Conservation (phyloP, 2,888 invertebrate species). For the Nomada hirtipes region DNA sequence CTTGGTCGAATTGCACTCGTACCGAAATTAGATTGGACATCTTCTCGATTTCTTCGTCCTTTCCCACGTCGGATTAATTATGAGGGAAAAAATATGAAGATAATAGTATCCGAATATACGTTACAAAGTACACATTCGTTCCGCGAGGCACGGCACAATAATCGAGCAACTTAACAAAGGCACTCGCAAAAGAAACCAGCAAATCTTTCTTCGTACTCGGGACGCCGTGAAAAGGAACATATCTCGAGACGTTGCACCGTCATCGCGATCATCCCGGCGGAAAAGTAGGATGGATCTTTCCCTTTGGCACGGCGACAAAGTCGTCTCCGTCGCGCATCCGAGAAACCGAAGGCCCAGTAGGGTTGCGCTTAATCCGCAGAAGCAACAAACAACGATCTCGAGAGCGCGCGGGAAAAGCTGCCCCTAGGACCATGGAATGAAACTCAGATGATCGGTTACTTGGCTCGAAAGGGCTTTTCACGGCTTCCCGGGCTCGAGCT, state of each 20-base stretch:
- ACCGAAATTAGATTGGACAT: neutral
- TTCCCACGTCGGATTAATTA: neutral
- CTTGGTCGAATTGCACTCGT: neutral
- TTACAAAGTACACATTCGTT: no score
- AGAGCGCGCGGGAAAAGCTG: constrained; percentile 23
- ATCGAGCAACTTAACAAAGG: neutral
- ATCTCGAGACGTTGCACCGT: constrained; percentile 32
- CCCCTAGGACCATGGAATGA: constrained; percentile 25
- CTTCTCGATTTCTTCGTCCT: neutral
- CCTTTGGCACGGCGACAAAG: constrained; percentile 47
- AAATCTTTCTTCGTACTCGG: neutral
- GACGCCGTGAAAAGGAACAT: constrained; percentile 17
- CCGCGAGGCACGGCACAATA: neutral
- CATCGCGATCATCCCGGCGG: constrained; percentile 42
- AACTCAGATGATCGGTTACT: constrained; percentile 50
- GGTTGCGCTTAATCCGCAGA: constrained; percentile 53
- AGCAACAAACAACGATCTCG: constrained; percentile 66
- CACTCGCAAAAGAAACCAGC: neutral
- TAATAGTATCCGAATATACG: neutral
- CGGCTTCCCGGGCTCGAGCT: constrained; percentile 55
- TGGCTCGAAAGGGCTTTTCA: constrained; percentile 68
- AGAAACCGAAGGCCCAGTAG: constrained; percentile 29
- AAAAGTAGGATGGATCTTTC: constrained; percentile 51
- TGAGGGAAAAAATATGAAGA: neutral
- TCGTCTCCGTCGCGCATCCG: constrained; percentile 40